Evolutionary conservation across 2,113 vertebrate genomes (phyloP).

Genomic region (Micronycteris hirsuta): DNA sequence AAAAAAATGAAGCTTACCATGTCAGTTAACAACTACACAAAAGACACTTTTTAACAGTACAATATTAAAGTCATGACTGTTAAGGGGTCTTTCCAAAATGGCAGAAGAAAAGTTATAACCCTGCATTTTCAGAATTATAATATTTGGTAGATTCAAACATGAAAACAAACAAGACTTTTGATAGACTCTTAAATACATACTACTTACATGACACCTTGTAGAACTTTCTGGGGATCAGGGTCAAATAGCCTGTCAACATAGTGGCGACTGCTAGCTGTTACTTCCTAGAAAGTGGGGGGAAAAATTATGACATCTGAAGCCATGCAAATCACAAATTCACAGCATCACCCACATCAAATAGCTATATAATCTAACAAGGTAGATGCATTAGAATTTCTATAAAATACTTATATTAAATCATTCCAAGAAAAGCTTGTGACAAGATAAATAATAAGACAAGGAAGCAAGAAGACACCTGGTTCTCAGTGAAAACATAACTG

Average conservation of each 20-base stretch:
- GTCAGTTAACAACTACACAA: constrained; percentile 16
- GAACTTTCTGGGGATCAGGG: constrained; percentile 98
- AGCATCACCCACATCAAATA: constrained; percentile 46
- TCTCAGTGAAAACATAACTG: constrained; percentile 14
- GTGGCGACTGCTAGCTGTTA: constrained; percentile 98
- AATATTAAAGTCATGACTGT: constrained; percentile 41
- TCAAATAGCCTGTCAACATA: constrained; percentile 99
- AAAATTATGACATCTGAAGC: constrained; percentile 75
- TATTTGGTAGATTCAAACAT: constrained; percentile 36
- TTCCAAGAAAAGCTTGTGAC: constrained; percentile 12
- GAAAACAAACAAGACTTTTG: constrained; percentile 63
- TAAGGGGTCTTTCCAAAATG: constrained; percentile 13
- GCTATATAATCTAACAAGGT: constrained; percentile 32
- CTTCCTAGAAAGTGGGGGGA: constrained; percentile 88
- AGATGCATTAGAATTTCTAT: constrained; percentile 11
- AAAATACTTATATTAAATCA: constrained; percentile 12
- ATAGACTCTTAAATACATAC: constrained; percentile 69
- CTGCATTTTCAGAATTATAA: constrained; percentile 56
- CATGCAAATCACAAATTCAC: constrained; percentile 67
- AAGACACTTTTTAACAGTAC: constrained; percentile 28
- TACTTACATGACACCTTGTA: constrained; percentile 99
- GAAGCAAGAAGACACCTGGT: background rate
- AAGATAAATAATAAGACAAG: background rate
- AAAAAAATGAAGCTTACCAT: constrained; percentile 8
- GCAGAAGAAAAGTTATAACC: constrained; percentile 26